These are phyloP conservation scores for Drosophila cognata DNA, from an alignment of 2,888 invertebrate species.

Conservation along the genomic window DNA sequence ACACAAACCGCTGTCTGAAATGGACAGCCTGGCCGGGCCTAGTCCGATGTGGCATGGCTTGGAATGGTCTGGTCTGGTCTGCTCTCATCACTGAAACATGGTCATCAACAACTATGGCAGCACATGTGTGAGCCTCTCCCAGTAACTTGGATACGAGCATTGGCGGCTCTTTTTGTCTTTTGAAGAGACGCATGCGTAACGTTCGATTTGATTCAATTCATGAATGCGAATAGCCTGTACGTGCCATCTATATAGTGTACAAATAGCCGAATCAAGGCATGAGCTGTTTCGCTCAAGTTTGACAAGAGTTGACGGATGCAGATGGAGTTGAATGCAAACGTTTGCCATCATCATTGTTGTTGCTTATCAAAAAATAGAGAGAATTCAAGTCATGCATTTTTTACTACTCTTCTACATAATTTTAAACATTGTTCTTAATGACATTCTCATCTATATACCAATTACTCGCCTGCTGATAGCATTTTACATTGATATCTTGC, in stretches of 20 bases:
- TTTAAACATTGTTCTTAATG: not conserved
- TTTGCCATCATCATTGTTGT: not conserved
- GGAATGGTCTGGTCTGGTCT: conserved; percentile 9
- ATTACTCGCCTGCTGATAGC: conserved; percentile 5
- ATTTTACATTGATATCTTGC: conserved; percentile 8
- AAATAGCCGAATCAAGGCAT: conserved; percentile 26
- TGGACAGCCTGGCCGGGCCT: conserved; percentile 26
- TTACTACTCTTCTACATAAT: not conserved
- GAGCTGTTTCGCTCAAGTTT: conserved; percentile 12
- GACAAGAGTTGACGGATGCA: conserved; percentile 12
- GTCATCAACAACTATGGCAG: conserved; percentile 20
- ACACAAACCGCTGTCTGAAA: conserved; percentile 51
- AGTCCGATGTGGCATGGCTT: not conserved
- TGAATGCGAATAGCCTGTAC: conserved; percentile 75
- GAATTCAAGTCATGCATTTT: not conserved
- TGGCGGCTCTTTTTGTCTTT: conserved; percentile 75
- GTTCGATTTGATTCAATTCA: conserved; percentile 82
- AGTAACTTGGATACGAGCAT: conserved; percentile 27
- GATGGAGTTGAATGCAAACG: conserved; percentile 21
- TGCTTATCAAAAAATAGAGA: not conserved
- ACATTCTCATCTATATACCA: conserved; percentile 3
- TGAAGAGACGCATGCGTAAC: conserved; percentile 79
- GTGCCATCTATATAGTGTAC: conserved; percentile 47
- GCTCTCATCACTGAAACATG: conserved; percentile 12
- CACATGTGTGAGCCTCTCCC: conserved; percentile 56